Percentiles rank a stretch among this genome's conserved stretches.
Evolutionary conservation across 2,888 invertebrate species (phyloP).

Genomic region (Vanessa cardui): DNA sequence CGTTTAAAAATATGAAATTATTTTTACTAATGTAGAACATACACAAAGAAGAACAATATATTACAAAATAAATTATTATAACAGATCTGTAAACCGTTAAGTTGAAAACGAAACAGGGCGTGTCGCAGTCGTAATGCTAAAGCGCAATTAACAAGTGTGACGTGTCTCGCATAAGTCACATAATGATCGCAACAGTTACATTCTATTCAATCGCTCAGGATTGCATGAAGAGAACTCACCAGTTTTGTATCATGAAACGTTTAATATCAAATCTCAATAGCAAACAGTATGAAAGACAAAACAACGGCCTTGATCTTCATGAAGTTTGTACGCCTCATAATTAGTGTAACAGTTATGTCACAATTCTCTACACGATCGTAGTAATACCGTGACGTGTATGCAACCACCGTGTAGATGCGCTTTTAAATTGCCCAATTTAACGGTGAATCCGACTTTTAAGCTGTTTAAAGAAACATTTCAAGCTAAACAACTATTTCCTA

Average conservation of each 20-base stretch:
- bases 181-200: constrained; percentile 59
- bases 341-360: constrained; percentile 70
- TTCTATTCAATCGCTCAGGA: constrained; percentile 10
- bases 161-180: constrained; percentile 67
- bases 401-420: constrained; percentile 67
- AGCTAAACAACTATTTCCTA: constrained; percentile 35
- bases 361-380: constrained; percentile 52
- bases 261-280: background rate
- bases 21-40: constrained; percentile 13
- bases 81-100: constrained; percentile 47
- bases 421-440: constrained; percentile 79
- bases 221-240: background rate
- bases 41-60: constrained; percentile 32
- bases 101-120: constrained; percentile 48
- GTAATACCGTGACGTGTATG: constrained; percentile 49
- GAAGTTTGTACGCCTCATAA: constrained; percentile 60
- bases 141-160: constrained; percentile 57
- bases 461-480: constrained; percentile 32
- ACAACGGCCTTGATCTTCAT: background rate
- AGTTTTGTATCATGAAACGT: background rate
- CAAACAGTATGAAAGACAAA: background rate
- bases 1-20: background rate
- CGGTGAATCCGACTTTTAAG: constrained; percentile 57
- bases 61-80: constrained; percentile 44
- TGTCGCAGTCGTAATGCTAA: constrained; percentile 48